Percentiles rank a stretch among this genome's conserved stretches.
Conservation (phyloP, 2,888 invertebrate genomes). For the Melanotus villosus region DNA sequence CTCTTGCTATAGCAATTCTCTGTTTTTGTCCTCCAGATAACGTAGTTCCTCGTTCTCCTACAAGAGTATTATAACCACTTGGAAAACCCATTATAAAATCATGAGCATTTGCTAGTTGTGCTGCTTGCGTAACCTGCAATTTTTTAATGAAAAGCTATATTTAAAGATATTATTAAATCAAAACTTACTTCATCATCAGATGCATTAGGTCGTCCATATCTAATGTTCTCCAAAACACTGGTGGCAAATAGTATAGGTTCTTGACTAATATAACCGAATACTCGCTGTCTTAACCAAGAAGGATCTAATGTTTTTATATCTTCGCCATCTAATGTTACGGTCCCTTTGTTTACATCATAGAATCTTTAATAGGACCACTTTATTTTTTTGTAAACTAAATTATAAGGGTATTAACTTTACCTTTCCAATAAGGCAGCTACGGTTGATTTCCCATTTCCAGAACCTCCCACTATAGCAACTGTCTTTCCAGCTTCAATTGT, state of each 20-base stretch:
- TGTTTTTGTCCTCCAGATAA: conserved; percentile 97
- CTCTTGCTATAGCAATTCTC: conserved; percentile 94
- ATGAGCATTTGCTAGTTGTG: conserved; percentile 91
- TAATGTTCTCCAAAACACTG: conserved; percentile 92
- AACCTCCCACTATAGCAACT: conserved; percentile 93
- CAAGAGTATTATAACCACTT: conserved; percentile 85
- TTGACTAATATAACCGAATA: conserved; percentile 91
- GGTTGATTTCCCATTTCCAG: conserved; percentile 97
- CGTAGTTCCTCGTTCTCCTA: conserved; percentile 93
- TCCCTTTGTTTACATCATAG: conserved; percentile 83
- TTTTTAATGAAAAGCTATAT: background rate
- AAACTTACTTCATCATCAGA: conserved; percentile 75
- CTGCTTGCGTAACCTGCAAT: conserved; percentile 82
- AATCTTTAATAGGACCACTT: conserved; percentile 72
- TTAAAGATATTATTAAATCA: background rate
- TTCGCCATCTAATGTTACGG: conserved; percentile 82
- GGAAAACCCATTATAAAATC: conserved; percentile 90
- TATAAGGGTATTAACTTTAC: conserved; percentile 68
- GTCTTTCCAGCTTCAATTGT: conserved; percentile 89
- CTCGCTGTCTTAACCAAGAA: conserved; percentile 87
- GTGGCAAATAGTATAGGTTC: conserved; percentile 96
- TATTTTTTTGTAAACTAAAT: background rate
- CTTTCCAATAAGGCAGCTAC: conserved; percentile 91
- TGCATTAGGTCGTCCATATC: conserved; percentile 86
- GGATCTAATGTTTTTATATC: conserved; percentile 82